Evolutionary conservation across 2,888 invertebrate genomes (phyloP), one percentile per base, ranked within the genome.

Genomic region (Drosophila stalkeri): DNA sequence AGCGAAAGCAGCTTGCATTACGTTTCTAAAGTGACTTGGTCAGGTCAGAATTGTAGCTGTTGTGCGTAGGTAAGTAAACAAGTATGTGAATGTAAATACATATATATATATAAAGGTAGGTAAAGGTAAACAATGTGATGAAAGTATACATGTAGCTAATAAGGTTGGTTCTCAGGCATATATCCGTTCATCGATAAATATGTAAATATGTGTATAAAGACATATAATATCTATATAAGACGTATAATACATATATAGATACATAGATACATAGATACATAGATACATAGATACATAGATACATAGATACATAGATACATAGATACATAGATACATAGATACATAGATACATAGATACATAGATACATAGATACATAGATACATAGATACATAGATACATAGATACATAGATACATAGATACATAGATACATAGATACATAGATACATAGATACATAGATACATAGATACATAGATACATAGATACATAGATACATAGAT

Each of bases 1-100:
- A 51, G 11, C 41, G 39, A 47, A 3, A 51, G 11, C 41, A 31
- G 47, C 2, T 51, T 39, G 55, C 18, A 41, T 6, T 39, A 16
- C 20, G 37, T 31, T 23, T 39, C 31, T 9, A 57, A 52, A 57
- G 65, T 62, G 64, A 62, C 54, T 59, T 59, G 57, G 64, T 54
- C 77, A 76, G 57, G 56, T 66, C 56, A 43, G n/a, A 54, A 33
- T 18, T 11, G 16, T 16, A 18, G 37, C 52, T 46, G 1, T 27
- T 18, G 3, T 23, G 37, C 5, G 18, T 46, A 16, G 20, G 51
- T 62, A 20, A 51, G 33, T 56, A 52, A 41, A 1, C 11, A 14
- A 2, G 12, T 6, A 31, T n/a, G 35, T 33, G n/a, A 1, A 16
- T 27, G 27, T 27, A 27, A 27, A 27, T 27, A 27, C 27, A 27